phyloP scores from a whole-genome alignment of 2,113 vertebrate genomes.

The Seriola aureovittata region DNA sequence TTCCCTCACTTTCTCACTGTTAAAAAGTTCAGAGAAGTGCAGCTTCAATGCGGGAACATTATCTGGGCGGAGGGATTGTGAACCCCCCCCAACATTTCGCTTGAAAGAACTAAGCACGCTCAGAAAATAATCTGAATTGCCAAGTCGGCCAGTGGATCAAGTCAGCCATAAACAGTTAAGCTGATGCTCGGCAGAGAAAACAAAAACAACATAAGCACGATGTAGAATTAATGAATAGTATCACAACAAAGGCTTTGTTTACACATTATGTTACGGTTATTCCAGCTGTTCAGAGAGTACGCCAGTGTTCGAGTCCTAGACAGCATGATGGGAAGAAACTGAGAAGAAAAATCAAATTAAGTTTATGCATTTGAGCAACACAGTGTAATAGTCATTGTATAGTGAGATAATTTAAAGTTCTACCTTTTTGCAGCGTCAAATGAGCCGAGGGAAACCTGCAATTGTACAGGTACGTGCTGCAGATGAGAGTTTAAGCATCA shows the following conservation, averaged over 20 bases:
- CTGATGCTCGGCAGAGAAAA: conserved; percentile 39
- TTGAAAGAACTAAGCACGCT: conserved; percentile 21
- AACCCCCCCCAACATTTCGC: background rate
- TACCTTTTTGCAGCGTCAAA: too few species aligned
- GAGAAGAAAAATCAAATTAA: background rate
- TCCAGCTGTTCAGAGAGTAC: background rate
- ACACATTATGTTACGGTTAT: conserved; percentile 25
- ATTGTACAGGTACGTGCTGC: background rate
- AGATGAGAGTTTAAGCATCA: background rate
- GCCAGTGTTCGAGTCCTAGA: background rate
- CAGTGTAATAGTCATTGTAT: background rate
- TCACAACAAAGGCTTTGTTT: conserved; percentile 27
- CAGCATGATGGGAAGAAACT: background rate
- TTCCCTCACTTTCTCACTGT: background rate
- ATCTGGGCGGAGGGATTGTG: conserved; percentile 8
- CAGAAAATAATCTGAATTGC: conserved; percentile 33
- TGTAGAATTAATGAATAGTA: conserved; percentile 45
- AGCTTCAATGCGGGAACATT: conserved; percentile 34
- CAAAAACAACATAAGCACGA: conserved; percentile 43
- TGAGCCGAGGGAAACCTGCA: too few species aligned
- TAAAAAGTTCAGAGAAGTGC: conserved; percentile 41
- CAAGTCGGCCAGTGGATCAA: conserved; percentile 29
- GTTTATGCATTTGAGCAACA: background rate
- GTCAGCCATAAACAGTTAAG: conserved; percentile 43
- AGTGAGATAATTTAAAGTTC: background rate